Evolutionary conservation across 2,113 vertebrate genomes (phyloP).

Genomic region (Arvicanthis niloticus): DNA sequence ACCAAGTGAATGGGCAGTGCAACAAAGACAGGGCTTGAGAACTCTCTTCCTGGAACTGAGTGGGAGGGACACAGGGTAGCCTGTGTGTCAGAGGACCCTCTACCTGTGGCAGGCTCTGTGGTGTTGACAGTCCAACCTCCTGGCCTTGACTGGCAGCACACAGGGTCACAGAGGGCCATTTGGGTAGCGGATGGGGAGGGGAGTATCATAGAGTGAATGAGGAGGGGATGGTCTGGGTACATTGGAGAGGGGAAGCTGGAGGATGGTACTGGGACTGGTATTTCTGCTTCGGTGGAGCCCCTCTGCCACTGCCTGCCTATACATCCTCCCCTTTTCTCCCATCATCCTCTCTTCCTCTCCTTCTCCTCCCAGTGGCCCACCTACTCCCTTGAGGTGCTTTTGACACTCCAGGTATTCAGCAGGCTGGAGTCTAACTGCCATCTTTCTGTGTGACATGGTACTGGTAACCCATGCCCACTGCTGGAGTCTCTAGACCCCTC

Average conservation of each 20-base stretch:
- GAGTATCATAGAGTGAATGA: background rate
- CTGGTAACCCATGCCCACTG: fast-evolving
- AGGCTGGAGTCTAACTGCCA: background rate
- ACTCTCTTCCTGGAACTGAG: background rate
- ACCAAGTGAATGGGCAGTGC: background rate
- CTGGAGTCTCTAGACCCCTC: background rate
- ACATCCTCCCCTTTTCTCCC: too few relatives aligned
- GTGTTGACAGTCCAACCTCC: background rate
- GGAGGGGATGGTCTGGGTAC: background rate
- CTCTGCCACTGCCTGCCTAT: background rate
- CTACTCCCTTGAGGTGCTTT: too few relatives aligned
- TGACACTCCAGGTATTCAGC: background rate
- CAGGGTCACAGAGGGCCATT: background rate
- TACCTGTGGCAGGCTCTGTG: background rate
- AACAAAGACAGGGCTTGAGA: background rate
- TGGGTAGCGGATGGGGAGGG: background rate
- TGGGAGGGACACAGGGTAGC: background rate
- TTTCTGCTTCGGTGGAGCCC: background rate
- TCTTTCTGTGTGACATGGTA: background rate
- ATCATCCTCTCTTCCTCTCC: background rate
- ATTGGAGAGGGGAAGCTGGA: too few relatives aligned
- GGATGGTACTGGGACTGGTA: too few relatives aligned
- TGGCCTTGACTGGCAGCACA: background rate
- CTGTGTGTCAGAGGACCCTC: background rate
- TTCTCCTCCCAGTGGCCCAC: too few relatives aligned